Conservation (phyloP, 2,888 invertebrate species). For the Conomelus anceps region DNA sequence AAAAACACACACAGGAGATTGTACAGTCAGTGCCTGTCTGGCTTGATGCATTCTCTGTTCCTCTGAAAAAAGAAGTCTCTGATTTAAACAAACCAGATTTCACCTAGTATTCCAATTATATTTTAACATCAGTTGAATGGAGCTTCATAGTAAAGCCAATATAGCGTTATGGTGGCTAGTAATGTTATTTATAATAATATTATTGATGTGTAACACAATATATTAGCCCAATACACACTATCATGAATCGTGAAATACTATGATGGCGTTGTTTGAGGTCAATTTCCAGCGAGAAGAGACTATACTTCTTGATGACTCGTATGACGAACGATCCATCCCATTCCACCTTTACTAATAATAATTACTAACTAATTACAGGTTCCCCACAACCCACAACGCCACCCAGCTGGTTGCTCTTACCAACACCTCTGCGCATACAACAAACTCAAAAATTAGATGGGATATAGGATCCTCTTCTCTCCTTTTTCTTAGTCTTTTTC, state of each 20-base stretch:
- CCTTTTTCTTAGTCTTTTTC: not conserved
- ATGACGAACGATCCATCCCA: not conserved
- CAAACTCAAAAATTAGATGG: not conserved
- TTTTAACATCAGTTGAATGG: too few relatives aligned
- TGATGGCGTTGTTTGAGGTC: too few relatives aligned
- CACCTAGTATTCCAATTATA: too few relatives aligned
- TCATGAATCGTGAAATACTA: too few relatives aligned
- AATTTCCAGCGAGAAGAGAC: not conserved
- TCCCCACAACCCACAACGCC: not conserved
- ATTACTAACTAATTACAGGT: constrained; percentile 11
- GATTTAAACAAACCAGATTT: not conserved
- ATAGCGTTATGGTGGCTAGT: too few relatives aligned
- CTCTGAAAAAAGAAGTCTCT: not conserved
- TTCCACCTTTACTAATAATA: not conserved
- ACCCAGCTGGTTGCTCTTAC: not conserved
- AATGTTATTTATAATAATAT: too few relatives aligned
- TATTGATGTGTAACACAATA: too few relatives aligned
- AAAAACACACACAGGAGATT: not conserved
- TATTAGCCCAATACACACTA: too few relatives aligned
- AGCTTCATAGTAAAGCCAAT: too few relatives aligned
- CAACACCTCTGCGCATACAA: not conserved
- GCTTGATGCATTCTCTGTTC: not conserved
- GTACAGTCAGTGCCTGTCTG: not conserved
- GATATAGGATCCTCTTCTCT: not conserved
- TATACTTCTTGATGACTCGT: not conserved